Base-by-base conservation (phyloP, 2,888 invertebrate genomes). In the Amiota communis region DNA sequence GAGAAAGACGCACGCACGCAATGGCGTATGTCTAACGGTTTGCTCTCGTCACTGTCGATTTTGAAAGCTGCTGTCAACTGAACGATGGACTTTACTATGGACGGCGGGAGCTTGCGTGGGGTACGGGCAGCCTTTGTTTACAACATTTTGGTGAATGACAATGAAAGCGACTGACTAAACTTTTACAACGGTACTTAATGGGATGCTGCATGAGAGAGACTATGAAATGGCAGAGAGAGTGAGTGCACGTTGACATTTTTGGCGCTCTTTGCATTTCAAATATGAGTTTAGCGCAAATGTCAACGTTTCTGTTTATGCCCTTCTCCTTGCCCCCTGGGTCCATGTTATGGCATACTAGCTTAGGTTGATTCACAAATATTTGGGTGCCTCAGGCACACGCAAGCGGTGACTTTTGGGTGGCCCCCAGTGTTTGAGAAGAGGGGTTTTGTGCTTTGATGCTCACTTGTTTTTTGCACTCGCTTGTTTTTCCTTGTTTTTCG, bases 361-460 rank as follows among this genome's bases (percentile, higher is more conserved):
- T 56, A 72, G 53, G 70, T 63, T 53, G 65, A 72, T 72, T 71
- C 72, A 69, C 65, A 70, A 15, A 47, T n/a, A 9, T 20, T 67
- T 51, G 47, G 46, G 17, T 59, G 59, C 17, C 15, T n/a, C 53
- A 53, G 53, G n/a, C n/a, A 12, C 53, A 53, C 36, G 63, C 63
- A 9, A 63, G 63, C 36, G 36, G 36, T 46, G 36, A 78, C 74
- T 79, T 79, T 71, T 78, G 75, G 73, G 72, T 75, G 48, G 13
- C 71, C 72, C 61, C 64, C 72, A 53, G 68, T 70, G 63, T 74
- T 57, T 70, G 68, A 53, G 68, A 73, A 75, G 36, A 36, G 36
- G 36, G 36, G 36, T 36, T 79, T 77, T 83, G 80, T 79, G 82
- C 82, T 84, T 82, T 79, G 84, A 79, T 81, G 84, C 83, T 83